Percentiles rank a stretch among this genome's conserved stretches.
Conservation (phyloP, 2,113 vertebrate genomes). For the Podarcis raffonei region DNA sequence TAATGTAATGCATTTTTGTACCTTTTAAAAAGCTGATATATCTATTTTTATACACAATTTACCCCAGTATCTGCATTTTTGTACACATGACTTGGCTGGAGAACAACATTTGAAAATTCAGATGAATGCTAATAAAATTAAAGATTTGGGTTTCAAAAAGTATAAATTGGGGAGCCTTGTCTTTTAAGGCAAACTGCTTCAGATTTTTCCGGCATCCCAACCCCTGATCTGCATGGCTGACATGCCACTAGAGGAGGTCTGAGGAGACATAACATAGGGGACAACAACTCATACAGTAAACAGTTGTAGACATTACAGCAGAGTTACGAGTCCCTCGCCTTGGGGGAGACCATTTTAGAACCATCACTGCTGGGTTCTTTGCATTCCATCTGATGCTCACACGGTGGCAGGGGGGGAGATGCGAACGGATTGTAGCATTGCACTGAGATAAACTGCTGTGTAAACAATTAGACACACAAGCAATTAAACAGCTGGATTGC, state of each 20-base stretch:
- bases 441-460: conserved; percentile 21
- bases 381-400: background rate
- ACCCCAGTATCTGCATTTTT: no score
- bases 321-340: background rate
- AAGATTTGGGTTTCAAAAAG: no score
- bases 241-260: background rate
- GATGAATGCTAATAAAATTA: no score
- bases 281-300: background rate
- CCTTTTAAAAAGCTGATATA: no score
- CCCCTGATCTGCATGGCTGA: no score
- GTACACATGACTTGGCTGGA: no score
- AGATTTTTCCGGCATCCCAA: no score
- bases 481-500: conserved; percentile 43
- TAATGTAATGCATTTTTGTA: no score
- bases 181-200: no score
- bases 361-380: background rate
- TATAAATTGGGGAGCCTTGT: no score
- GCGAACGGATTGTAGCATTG: background rate
- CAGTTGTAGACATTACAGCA: background rate
- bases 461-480: conserved; percentile 9
- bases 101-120: no score
- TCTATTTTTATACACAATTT: no score
- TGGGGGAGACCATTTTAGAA: background rate
- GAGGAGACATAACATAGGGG: background rate
- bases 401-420: background rate